phyloP scores from a whole-genome alignment of 1,140 invertebrate species.

The Drosophila triauraria region DNA sequence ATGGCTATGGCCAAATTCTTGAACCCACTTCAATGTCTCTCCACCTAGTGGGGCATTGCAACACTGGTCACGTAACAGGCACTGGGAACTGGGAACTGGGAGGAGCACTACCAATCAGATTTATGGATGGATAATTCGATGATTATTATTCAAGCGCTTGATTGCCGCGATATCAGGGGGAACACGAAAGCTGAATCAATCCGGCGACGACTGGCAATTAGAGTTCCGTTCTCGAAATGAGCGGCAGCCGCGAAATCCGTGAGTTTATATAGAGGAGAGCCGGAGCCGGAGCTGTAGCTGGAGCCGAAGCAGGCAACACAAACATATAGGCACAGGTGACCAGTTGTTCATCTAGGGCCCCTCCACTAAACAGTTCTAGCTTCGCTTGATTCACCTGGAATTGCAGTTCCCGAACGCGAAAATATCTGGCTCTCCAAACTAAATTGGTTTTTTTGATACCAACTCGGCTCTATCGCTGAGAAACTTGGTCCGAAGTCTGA shows the following conservation, averaged over 20 bases:
- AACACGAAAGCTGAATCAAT: conserved; percentile 25
- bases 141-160: conserved; percentile 39
- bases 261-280: conserved; percentile 38
- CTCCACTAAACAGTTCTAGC: conserved; percentile 10
- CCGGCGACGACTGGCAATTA: conserved; percentile 39
- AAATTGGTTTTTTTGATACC: too few relatives aligned
- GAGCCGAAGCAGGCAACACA: conserved; percentile 1
- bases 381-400: conserved; percentile 13
- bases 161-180: conserved; percentile 34
- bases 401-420: neutral
- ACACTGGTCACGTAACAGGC: conserved; percentile 42
- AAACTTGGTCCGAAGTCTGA: conserved; percentile 11
- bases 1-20: conserved; percentile 24
- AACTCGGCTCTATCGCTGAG: too few relatives aligned
- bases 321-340: conserved; percentile 4
- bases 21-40: conserved; percentile 16
- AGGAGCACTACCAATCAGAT: conserved; percentile 18
- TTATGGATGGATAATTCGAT: conserved; percentile 24
- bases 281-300: neutral
- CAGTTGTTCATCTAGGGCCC: conserved; percentile 38
- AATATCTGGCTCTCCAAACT: neutral
- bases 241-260: conserved; percentile 24
- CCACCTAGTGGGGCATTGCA: conserved; percentile 23
- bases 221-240: conserved; percentile 59
- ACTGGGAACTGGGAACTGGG: conserved; percentile 10